A percentile compares a stretch with the other conserved stretches of the same genome.
Evolutionary conservation across 2,888 invertebrate species (phyloP).

Genomic region (Dicyrtoma fusca): DNA sequence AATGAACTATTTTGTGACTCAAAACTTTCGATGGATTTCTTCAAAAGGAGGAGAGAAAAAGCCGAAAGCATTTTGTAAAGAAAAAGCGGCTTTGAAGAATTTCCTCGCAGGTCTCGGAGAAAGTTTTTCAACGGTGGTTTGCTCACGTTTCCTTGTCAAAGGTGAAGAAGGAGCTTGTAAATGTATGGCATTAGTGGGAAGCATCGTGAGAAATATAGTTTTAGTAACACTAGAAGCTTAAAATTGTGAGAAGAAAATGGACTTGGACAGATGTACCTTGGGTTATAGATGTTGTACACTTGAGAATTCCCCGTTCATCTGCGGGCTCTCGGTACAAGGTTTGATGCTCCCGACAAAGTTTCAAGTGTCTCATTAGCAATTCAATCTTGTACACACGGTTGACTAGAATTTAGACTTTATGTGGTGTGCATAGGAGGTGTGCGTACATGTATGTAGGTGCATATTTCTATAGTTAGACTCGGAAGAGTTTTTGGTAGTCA

Average conservation of each 20-base stretch:
- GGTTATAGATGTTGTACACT: not conserved
- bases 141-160: no score
- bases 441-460: not conserved
- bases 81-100: no score
- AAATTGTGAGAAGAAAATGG: slow-evolving; percentile 13
- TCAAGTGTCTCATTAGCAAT: slow-evolving; percentile 36
- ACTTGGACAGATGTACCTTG: slow-evolving; percentile 16
- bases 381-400: slow-evolving; percentile 27
- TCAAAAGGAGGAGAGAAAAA: no score
- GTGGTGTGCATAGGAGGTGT: not conserved
- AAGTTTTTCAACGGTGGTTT: no score
- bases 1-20: no score
- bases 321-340: not conserved
- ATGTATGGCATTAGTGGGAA: no score
- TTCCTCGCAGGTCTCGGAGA: no score
- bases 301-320: slow-evolving; percentile 2
- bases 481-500: slow-evolving; percentile 13
- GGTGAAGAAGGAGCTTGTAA: no score
- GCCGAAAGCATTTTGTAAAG: no score
- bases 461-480: not conserved
- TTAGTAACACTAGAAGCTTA: not conserved
- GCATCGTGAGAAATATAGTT: no score
- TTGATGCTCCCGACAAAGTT: slow-evolving; percentile 2
- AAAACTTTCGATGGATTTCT: no score
- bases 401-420: slow-evolving; percentile 18